Percentiles rank a stretch among this genome's conserved stretches.
Conservation (phyloP, 2,113 vertebrate genomes). For the Silurus meridionalis region DNA sequence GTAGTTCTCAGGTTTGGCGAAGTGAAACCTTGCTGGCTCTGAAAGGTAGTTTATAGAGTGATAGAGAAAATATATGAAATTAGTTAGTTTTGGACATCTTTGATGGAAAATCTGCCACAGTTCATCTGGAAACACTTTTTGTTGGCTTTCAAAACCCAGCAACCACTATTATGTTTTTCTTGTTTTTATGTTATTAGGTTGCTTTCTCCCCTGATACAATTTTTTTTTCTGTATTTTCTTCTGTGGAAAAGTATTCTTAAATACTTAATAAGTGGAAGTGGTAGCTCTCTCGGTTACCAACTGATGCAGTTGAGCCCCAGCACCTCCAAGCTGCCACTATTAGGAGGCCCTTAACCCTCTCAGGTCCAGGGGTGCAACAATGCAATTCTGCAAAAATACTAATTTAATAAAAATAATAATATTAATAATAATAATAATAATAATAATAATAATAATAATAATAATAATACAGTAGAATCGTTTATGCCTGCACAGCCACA, state of each 20-base stretch:
- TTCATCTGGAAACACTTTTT: not conserved
- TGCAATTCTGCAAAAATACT: too few relatives aligned
- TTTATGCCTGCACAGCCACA: not conserved
- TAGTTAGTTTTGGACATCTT: not conserved
- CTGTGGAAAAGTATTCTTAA: not conserved
- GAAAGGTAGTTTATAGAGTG: slow-evolving; percentile 34
- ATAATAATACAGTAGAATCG: not conserved
- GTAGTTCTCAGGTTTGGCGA: slow-evolving; percentile 70
- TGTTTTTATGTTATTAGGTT: not conserved
- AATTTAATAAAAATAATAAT: too few relatives aligned
- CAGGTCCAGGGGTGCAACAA: too few relatives aligned
- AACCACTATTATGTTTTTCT: not conserved
- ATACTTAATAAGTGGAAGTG: too few relatives aligned
- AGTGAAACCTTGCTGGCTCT: slow-evolving; percentile 71
- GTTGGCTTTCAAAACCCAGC: not conserved
- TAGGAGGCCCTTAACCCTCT: too few relatives aligned
- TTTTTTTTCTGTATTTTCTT: not conserved
- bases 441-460: too few relatives aligned
- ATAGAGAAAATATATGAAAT: not conserved
- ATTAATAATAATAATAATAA: too few relatives aligned
- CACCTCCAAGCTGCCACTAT: too few relatives aligned
- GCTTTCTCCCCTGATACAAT: not conserved
- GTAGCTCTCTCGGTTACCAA: too few relatives aligned
- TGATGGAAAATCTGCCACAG: not conserved
- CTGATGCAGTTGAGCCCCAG: too few relatives aligned